phyloP scores from a whole-genome alignment of 2,797 vertebrate genomes.

The Heterohyrax brucei region DNA sequence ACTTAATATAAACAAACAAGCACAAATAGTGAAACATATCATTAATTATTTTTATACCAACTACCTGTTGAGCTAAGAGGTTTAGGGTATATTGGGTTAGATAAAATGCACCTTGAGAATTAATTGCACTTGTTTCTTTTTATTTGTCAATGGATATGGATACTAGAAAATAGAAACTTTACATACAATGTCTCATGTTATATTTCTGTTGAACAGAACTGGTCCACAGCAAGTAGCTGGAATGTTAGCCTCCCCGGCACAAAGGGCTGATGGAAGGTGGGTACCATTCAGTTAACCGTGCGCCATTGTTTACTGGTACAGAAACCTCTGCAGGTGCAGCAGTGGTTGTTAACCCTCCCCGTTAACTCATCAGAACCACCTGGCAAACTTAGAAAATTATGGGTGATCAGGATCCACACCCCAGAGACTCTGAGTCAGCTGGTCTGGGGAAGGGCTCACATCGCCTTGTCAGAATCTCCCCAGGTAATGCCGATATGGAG shows the following conservation, averaged over 20 bases:
- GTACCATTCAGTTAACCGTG: neutral
- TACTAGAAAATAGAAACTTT: neutral
- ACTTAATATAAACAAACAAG: neutral
- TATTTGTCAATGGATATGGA: neutral
- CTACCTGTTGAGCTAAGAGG: neutral
- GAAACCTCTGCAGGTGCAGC: neutral
- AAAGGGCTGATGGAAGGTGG: neutral
- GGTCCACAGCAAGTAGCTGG: neutral
- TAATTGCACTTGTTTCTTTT: slow-evolving; percentile 3
- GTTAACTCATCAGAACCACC: neutral
- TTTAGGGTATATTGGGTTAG: slow-evolving; percentile 20
- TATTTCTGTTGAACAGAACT: neutral
- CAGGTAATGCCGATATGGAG: neutral
- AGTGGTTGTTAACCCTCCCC: neutral
- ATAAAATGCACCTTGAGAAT: slow-evolving; percentile 58
- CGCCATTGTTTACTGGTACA: neutral
- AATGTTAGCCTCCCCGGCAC: neutral
- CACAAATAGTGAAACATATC: neutral
- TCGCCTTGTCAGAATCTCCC: neutral
- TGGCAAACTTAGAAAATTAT: neutral
- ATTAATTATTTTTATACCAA: slow-evolving; percentile 31
- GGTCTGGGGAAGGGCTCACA: neutral
- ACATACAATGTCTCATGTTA: accelerated
- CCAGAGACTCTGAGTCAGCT: neutral
- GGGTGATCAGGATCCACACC: accelerated